A percentile compares a stretch with the other conserved stretches of the same genome.
Conservation (phyloP, 2,113 vertebrate genomes). For the Otocyon megalotis region DNA sequence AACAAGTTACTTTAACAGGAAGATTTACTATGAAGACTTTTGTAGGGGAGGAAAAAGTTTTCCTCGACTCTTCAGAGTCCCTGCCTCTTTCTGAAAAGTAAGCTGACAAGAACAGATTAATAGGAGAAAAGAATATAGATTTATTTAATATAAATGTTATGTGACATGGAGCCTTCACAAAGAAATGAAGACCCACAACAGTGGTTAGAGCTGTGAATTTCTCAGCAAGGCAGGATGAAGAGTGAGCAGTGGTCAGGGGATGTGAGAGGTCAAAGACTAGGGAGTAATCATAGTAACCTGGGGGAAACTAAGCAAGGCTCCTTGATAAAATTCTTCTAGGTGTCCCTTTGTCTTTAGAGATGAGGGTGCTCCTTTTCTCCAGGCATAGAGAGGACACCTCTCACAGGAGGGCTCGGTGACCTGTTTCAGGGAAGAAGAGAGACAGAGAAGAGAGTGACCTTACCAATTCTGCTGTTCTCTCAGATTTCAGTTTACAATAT, state of each 20-base stretch:
- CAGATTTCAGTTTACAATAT: neutral
- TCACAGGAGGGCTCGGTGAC: neutral
- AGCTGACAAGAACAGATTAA: neutral
- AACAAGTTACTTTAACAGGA: neutral
- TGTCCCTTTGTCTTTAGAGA: neutral
- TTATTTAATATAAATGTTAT: neutral
- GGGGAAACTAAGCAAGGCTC: neutral
- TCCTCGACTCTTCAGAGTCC: neutral
- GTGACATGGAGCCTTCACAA: neutral
- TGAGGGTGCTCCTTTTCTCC: neutral
- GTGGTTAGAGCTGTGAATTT: neutral
- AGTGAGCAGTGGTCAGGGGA: accelerated
- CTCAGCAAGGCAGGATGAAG: neutral
- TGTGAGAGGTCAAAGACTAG: neutral
- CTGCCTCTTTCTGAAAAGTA: neutral
- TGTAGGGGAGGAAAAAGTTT: neutral
- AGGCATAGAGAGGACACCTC: neutral
- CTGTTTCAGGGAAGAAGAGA: neutral
- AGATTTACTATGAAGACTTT: neutral
- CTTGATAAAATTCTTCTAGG: neutral
- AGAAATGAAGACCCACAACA: neutral
- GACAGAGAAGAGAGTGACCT: neutral
- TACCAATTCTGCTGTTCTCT: neutral
- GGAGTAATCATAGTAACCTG: neutral
- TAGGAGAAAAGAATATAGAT: neutral